phyloP scores from a whole-genome alignment of 2,113 vertebrate species.

The Puffinus mauretanicus region DNA sequence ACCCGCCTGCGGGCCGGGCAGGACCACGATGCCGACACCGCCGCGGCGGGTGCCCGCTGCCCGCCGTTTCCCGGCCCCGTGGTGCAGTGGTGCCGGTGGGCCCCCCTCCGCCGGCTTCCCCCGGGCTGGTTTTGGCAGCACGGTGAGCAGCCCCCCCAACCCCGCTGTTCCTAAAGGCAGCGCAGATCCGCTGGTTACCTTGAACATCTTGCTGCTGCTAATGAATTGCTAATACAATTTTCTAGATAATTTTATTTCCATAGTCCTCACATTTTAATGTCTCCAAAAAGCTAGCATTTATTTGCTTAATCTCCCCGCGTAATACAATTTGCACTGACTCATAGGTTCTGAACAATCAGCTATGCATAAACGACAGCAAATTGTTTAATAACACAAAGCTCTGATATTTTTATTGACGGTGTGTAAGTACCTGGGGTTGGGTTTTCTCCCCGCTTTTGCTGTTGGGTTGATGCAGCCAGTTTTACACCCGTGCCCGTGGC shows the following conservation, averaged over 20 bases:
- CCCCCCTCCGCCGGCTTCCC: background rate
- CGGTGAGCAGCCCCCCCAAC: background rate
- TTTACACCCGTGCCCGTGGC: rapidly evolving
- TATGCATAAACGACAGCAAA: slow-evolving; percentile 65
- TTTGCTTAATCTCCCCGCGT: slow-evolving; percentile 72
- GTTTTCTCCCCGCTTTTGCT: background rate
- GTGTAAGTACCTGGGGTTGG: background rate
- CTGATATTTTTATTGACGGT: background rate
- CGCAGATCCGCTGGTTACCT: background rate
- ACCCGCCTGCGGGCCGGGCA: background rate
- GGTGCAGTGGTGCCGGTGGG: background rate
- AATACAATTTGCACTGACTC: slow-evolving; percentile 73
- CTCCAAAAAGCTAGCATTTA: slow-evolving; percentile 68
- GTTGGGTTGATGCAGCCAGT: background rate
- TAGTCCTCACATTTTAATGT: slow-evolving; percentile 67
- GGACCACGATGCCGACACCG: rapidly evolving
- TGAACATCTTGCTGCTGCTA: slow-evolving; percentile 51
- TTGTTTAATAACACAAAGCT: slow-evolving; percentile 45
- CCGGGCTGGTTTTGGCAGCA: background rate
- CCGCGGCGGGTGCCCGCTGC: background rate
- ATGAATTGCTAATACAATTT: slow-evolving; percentile 81
- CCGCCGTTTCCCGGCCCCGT: rapidly evolving
- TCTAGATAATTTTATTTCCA: slow-evolving; percentile 78
- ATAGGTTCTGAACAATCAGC: slow-evolving; percentile 59
- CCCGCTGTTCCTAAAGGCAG: background rate